Evolutionary conservation across 2,888 invertebrate species (phyloP).

Genomic region (Miltochrista miniata): DNA sequence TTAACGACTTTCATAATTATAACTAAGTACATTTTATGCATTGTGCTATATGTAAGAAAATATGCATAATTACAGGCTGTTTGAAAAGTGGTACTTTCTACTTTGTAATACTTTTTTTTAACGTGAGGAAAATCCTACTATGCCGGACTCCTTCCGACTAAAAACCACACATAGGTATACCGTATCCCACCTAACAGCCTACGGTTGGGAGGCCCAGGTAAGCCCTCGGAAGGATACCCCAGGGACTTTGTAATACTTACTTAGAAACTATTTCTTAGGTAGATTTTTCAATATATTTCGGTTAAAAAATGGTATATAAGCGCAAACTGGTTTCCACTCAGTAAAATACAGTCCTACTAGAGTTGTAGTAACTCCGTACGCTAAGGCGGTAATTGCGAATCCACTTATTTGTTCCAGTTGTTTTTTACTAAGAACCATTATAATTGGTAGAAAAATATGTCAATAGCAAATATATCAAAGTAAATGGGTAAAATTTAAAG

Average conservation of each 20-base stretch:
- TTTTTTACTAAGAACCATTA: conserved; percentile 76
- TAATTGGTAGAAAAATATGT: neutral
- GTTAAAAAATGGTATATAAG: conserved; percentile 86
- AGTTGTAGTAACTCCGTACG: conserved; percentile 80
- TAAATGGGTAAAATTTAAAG: neutral
- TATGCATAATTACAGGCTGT: too few species aligned
- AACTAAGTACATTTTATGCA: too few species aligned
- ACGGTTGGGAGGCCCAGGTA: too few species aligned
- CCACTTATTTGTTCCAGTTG: conserved; percentile 78
- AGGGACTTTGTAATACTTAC: neutral
- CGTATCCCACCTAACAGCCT: too few species aligned
- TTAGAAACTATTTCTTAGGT: neutral
- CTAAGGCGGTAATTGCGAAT: conserved; percentile 77
- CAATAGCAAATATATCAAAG: neutral
- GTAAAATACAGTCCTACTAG: conserved; percentile 82
- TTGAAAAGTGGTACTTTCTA: too few species aligned
- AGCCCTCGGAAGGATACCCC: too few species aligned
- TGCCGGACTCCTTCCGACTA: too few species aligned
- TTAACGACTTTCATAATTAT: too few species aligned
- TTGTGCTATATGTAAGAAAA: too few species aligned
- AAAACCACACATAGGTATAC: too few species aligned
- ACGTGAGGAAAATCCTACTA: too few species aligned
- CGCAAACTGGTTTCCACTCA: conserved; percentile 89
- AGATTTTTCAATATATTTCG: neutral
- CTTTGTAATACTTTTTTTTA: too few species aligned